These are phyloP conservation scores for Cryptus viduatorius DNA, from an alignment of 2,888 invertebrate species.

Conservation along the genomic window DNA sequence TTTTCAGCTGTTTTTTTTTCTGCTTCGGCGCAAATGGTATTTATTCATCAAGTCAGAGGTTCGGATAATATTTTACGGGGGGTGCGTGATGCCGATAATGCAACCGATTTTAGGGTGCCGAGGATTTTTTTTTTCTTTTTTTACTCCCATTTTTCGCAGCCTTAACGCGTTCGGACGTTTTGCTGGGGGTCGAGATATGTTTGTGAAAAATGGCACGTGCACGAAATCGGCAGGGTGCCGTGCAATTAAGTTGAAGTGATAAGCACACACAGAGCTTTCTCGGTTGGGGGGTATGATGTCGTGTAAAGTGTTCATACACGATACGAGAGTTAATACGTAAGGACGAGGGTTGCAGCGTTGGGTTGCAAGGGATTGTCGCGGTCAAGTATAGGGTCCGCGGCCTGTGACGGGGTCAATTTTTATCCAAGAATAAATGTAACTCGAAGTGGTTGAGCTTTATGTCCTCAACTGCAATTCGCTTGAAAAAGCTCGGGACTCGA, in stretches of 20 bases:
- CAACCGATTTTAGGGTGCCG: conserved; percentile 5
- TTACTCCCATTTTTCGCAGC: conserved; percentile 16
- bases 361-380: not conserved
- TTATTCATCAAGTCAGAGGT: not conserved
- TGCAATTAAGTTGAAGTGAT: conserved; percentile 61
- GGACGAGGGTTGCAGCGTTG: conserved; percentile 22
- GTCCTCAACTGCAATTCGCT: conserved; percentile 36
- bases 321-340: conserved; percentile 36
- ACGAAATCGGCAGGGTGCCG: conserved; percentile 32
- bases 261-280: conserved; percentile 37
- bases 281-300: not conserved
- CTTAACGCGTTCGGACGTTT: conserved; percentile 15
- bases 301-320: conserved; percentile 40
- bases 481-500: conserved; percentile 55
- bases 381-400: conserved; percentile 36
- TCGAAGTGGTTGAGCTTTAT: not conserved
- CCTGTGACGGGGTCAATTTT: conserved; percentile 36
- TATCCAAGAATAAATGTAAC: conserved; percentile 23
- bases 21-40: not conserved
- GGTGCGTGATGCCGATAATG: conserved; percentile 3
- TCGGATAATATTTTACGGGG: not conserved
- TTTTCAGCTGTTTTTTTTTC: no score
- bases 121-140: not conserved
- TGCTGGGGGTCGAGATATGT: not conserved
- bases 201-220: conserved; percentile 24